Evolutionary conservation across 2,113 vertebrate genomes (phyloP).

Genomic region (Ranitomeya variabilis): DNA sequence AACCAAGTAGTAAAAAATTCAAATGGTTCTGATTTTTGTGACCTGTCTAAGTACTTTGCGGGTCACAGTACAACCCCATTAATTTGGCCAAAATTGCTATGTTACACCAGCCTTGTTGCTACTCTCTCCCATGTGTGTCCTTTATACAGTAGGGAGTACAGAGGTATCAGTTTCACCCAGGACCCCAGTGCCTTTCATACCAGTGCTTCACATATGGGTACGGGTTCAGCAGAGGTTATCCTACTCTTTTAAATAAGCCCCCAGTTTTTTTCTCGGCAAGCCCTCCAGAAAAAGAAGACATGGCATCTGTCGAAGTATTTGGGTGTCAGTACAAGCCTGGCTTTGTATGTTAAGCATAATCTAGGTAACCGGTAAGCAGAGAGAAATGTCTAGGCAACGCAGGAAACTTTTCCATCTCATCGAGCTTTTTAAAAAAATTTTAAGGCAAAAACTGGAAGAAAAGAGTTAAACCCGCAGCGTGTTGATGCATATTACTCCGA

Average conservation of each 20-base stretch:
- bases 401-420: constrained; percentile 16
- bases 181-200: background rate
- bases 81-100: too few species aligned
- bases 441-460: constrained; percentile 7
- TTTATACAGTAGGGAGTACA: too few species aligned
- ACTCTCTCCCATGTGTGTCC: too few species aligned
- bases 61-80: too few species aligned
- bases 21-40: too few species aligned
- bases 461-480: constrained; percentile 20
- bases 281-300: background rate
- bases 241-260: background rate
- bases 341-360: constrained; percentile 34
- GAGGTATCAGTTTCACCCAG: too few species aligned
- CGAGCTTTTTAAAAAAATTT: background rate
- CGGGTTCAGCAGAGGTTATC: background rate
- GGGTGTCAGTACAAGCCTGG: background rate
- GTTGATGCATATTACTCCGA: background rate
- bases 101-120: too few species aligned
- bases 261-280: background rate
- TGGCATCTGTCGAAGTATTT: background rate
- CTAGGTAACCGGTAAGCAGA: background rate
- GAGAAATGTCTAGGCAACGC: background rate
- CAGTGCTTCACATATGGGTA: background rate
- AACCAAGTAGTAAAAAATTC: too few species aligned
- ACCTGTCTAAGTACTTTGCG: too few species aligned